Base-by-base conservation (phyloP, 1,140 invertebrate genomes). In the Platyscapa corneri region DNA sequence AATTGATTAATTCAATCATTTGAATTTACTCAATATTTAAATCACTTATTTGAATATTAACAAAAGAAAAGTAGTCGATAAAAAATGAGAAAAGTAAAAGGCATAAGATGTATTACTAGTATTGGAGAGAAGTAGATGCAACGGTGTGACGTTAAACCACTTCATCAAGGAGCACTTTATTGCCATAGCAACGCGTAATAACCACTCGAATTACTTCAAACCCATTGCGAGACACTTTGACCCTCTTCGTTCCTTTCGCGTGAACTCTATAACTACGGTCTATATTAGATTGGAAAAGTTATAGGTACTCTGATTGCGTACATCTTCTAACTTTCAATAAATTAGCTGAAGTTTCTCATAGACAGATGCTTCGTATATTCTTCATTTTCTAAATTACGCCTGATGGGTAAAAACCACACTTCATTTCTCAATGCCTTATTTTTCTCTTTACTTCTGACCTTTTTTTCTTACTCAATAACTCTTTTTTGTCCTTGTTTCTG, bases 121-220 rank as follows among this genome's bases (percentile, higher is more conserved):
- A n/a, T n/a, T n/a, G 49, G 20, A 65, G 37, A 64, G 37, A 64
- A 46, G 23, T 85, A 64, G 77, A 78, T 46, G 65, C 86, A 88
- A 5, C 10, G n/a, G 65, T 16, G 46, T 86, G 75, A 72, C 81
- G 75, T 80, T 83, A 49, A 83, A 75, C 53, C 88, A 92, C 91
- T 93, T 92, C 89, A 93, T 93, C 91, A 92, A 88, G 84, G 88
- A 91, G 92, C 92, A 93, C 92, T 93, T 93, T 92, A 90, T 93
- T 86, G 87, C 86, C 91, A 93, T 93, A 89, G 91, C 89, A 90
- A 93, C 92, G 90, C 90, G 89, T 91, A 91, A 93, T 92, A 92
- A 90, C 90, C 90, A 89, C 90, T 91, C 88, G 87, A 89, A 90
- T 89, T 90, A 89, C 86, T 70, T 53, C 56, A 64, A 42, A 67